A percentile compares a stretch with the other conserved stretches of the same genome.
These are phyloP conservation scores for Amphimallon solstitiale DNA, from an alignment of 2,888 invertebrate species.

Conservation along the genomic window DNA sequence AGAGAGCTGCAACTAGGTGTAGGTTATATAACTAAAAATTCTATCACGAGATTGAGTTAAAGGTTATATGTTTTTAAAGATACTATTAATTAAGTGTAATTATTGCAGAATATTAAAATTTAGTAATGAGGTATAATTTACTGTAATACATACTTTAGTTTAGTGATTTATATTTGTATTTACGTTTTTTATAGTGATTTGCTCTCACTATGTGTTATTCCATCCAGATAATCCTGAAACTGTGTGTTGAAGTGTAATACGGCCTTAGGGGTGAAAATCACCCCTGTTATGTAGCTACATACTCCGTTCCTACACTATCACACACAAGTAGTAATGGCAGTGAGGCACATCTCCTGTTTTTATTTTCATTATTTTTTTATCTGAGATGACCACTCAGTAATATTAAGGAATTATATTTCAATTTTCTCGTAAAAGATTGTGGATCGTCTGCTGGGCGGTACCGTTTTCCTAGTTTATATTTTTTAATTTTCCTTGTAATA, in stretches of 20 bases:
- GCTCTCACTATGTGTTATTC: not conserved
- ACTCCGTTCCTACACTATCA: constrained; percentile 54
- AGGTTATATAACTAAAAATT: too few species aligned
- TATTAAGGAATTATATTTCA: constrained; percentile 59
- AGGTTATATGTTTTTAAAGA: too few species aligned
- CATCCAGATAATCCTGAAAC: constrained; percentile 1
- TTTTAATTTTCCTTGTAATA: constrained; percentile 1
- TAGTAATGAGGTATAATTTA: too few species aligned
- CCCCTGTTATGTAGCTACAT: constrained; percentile 55
- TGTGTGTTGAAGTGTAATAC: constrained; percentile 45
- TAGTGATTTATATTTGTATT: too few species aligned
- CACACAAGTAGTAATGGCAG: constrained; percentile 56
- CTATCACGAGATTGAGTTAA: too few species aligned
- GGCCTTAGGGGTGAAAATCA: constrained; percentile 49
- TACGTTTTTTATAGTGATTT: not conserved
- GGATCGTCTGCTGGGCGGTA: not conserved
- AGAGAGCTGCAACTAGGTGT: too few species aligned
- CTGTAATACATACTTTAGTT: too few species aligned
- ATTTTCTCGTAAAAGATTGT: constrained; percentile 47
- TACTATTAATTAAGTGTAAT: too few species aligned
- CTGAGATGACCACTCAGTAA: constrained; percentile 55
- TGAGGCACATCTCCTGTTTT: constrained; percentile 56
- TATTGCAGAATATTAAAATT: too few species aligned
- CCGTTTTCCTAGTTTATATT: constrained; percentile 5
- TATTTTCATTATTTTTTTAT: constrained; percentile 60